Base-by-base conservation (phyloP, 2,888 invertebrate genomes). In the Chymomyza procnemis region DNA sequence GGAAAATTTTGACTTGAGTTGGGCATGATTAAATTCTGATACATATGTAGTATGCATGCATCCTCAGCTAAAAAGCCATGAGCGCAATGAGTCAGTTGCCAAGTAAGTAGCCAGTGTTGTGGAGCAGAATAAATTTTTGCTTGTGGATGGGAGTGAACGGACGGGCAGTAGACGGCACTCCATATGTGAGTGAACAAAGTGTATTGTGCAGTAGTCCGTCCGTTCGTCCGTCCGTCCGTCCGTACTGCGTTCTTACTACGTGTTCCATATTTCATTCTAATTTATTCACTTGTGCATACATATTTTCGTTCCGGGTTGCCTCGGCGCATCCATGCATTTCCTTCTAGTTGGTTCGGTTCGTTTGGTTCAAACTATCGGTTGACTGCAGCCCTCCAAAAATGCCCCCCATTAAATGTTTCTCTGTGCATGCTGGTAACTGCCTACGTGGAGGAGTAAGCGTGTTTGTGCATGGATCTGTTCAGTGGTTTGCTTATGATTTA, bases 261-360 rank as follows among this genome's bases (percentile, higher is more conserved):
- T 82, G 85, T 83, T 85, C 83, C 85, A 82, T 82, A 82, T 82
- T 82, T 82, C 85, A 82, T 82, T 82, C 85, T 85, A 82, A 82
- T 85, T 82, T 82, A 82, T 82, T 85, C 82, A 82, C 80, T 85
- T 82, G 85, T 83, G 85, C 85, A 82, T 82, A 80, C 82, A 82
- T 82, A 82, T 85, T 82, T 82, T 82, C 80, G 85, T 82, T 82
- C 82, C 81, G 81, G 81, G 85, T 75, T 82, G 81, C 82, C 82
- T 85, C 85, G 69, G 78, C 82, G 81, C 81, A 81, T 81, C 85
- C 85, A 81, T 78, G 85, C 81, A 85, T 85, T 82, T 85, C 78
- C 81, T 82, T 82, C 85, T 82, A 80, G 85, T 80, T 82, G 85
- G 77, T 64, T 85, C 85, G 85, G 80, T 82, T 82, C 81, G 81